Evolutionary conservation across 2,113 vertebrate genomes (phyloP), one percentile per base, ranked within the genome.

Genomic region (Eublepharis macularius): DNA sequence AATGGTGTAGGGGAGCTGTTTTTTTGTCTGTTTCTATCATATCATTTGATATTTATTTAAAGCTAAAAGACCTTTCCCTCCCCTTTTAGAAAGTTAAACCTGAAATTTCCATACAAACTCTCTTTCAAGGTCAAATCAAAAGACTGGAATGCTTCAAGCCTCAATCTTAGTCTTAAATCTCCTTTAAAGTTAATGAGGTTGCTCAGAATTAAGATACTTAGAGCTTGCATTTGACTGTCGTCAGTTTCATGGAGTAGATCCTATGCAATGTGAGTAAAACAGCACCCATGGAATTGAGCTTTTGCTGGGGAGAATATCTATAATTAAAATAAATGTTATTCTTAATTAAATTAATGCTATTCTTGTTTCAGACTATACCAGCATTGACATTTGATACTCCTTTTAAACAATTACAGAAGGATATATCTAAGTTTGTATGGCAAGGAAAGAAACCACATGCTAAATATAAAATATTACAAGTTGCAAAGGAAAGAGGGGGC

Each of bases 41-140:
- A 49, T 29, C 73, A 80, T 74, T 49, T 73, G 68, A 74, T 54
- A 73, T 63, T 86, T 68, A 80, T 86, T 85, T 80, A 73, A 80
- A 13, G 41, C 76, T 47, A 73, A 16, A 24, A 32, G 66, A 63
- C n/a, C 43, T 80, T 74, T 83, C 39, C 32, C 32, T 21, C 41
- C 74, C 29, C 36, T 32, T 86, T 73, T 29, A 79, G 47, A 80
- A 86, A 49, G 54, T 49, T 65, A 36, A 29, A 74, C 39, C 36
- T 13, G n/a, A 85, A 85, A 49, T 73, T 14, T 16, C 39, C 39
- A 60, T 60, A 63, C 51, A 72, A 60, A 73, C 5, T 80, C 36
- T 21, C 57, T 60, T 80, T 74, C 54, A 80, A 63, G 51, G 54
- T 43, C 68, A 39, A 14, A 63, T 39, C 63, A 57, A 54, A 72